phyloP scores from a whole-genome alignment of 2,888 invertebrate genomes.

The Tanypteryx hageni region DNA sequence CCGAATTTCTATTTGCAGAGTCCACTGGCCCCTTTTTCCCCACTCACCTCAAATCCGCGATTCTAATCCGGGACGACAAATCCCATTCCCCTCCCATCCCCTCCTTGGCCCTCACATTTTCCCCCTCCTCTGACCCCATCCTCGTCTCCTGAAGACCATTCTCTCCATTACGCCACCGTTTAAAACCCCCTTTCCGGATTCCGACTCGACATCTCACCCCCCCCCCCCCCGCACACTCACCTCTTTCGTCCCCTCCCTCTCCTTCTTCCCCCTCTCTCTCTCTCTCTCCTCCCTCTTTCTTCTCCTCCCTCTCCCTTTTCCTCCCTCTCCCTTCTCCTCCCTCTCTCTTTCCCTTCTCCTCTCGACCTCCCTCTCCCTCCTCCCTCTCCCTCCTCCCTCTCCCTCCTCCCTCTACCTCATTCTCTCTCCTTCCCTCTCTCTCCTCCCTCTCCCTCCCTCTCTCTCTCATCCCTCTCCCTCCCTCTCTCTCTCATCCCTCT shows the following conservation, averaged over 20 bases:
- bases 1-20: background rate
- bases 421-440: background rate
- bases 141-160: too few relatives aligned
- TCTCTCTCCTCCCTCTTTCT: background rate
- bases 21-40: background rate
- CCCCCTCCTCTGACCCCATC: background rate
- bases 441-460: background rate
- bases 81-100: background rate
- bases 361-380: background rate
- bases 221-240: background rate
- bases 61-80: background rate
- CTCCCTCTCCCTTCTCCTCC: background rate
- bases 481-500: background rate
- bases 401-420: too few relatives aligned
- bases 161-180: background rate
- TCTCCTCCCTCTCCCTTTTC: background rate
- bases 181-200: background rate
- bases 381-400: too few relatives aligned
- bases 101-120: too few relatives aligned
- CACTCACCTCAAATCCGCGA: background rate
- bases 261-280: constrained; percentile 64
- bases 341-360: background rate
- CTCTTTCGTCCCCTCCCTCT: background rate
- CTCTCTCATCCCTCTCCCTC: background rate
- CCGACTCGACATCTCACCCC: background rate